Percentiles rank a stretch among this genome's conserved stretches.
phyloP scores from a whole-genome alignment of 2,113 vertebrate genomes.

The Crotalus helleri region DNA sequence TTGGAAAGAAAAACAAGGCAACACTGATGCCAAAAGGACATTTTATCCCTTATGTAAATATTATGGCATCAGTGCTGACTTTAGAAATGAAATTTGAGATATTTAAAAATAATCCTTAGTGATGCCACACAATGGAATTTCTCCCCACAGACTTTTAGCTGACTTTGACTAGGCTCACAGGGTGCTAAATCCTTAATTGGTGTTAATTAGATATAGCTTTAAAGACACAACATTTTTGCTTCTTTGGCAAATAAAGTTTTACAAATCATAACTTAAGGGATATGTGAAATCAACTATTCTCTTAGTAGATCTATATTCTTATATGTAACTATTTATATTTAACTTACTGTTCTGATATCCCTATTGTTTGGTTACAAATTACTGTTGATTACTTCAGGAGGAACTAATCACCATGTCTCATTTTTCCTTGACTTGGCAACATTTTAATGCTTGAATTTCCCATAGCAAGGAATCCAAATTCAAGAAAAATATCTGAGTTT shows the following conservation, averaged over 20 bases:
- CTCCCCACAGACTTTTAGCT: neutral
- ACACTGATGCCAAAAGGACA: neutral
- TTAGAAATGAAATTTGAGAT: neutral
- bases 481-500: neutral
- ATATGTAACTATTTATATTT: neutral
- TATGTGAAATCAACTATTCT: neutral
- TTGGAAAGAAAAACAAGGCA: neutral
- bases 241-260: neutral
- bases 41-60: neutral
- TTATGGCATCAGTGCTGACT: neutral
- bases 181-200: neutral
- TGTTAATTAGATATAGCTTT: neutral
- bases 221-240: neutral
- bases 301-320: neutral
- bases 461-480: neutral
- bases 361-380: neutral
- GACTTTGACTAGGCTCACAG: neutral
- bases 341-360: neutral
- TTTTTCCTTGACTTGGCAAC: neutral
- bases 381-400: neutral
- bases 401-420: neutral
- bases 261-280: neutral
- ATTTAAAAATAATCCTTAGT: neutral
- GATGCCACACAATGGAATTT: neutral
- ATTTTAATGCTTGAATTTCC: neutral